Evolutionary conservation across 2,888 invertebrate species (phyloP).

Genomic region (Hipparchia semele): DNA sequence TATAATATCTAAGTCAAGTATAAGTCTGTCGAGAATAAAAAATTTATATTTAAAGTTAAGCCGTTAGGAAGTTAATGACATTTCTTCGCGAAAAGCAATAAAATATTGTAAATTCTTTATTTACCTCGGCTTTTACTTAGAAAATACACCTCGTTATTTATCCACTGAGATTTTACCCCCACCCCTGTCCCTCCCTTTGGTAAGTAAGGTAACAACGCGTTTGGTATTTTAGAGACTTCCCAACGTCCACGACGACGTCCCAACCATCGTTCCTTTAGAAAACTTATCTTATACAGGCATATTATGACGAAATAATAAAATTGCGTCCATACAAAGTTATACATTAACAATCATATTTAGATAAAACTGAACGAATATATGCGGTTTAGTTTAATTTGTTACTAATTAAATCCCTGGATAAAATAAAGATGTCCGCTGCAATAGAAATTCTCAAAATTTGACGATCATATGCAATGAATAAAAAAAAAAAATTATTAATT

Average conservation of each 20-base stretch:
- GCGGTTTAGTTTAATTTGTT: too few relatives aligned
- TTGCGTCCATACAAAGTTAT: too few relatives aligned
- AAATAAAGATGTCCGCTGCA: too few relatives aligned
- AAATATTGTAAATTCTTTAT: slow-evolving; percentile 16
- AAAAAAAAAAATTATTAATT: too few relatives aligned
- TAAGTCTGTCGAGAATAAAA: too few relatives aligned
- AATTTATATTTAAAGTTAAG: too few relatives aligned
- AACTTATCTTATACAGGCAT: not conserved
- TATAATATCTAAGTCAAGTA: too few relatives aligned
- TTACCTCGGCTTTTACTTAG: slow-evolving; percentile 31
- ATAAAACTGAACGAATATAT: too few relatives aligned
- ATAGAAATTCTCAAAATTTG: too few relatives aligned
- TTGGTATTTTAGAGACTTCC: not conserved
- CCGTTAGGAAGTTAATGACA: not conserved
- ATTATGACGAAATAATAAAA: not conserved
- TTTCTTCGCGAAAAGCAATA: slow-evolving; percentile 4
- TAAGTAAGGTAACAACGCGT: slow-evolving; percentile 4
- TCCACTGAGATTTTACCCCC: slow-evolving; percentile 27
- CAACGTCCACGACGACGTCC: not conserved
- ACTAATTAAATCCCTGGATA: too few relatives aligned
- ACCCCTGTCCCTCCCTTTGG: slow-evolving; percentile 14
- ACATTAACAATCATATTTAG: too few relatives aligned
- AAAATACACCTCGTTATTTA: slow-evolving; percentile 36
- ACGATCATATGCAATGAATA: too few relatives aligned
- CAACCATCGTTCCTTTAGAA: not conserved